Percentiles rank a stretch among this genome's conserved stretches.
phyloP scores from a whole-genome alignment of 2,888 invertebrate species.

The Limnephilus auricula region DNA sequence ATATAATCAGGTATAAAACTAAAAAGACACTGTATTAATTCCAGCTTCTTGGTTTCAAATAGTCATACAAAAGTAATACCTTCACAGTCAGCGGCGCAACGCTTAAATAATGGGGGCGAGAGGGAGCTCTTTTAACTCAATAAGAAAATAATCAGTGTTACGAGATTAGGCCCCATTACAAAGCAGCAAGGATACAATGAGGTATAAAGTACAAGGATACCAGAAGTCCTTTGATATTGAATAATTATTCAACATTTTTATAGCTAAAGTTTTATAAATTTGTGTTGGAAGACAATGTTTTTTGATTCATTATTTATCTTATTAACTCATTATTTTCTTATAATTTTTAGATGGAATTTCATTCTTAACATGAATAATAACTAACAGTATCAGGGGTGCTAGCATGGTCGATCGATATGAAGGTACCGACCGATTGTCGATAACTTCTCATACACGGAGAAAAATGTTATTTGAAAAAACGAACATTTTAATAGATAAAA shows the following conservation, averaged over 20 bases:
- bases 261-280: not conserved
- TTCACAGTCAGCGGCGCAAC: not conserved
- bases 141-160: constrained; percentile 66
- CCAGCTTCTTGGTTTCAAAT: constrained; percentile 51
- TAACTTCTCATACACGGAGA: too few species aligned
- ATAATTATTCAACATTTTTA: not conserved
- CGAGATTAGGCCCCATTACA: constrained; percentile 57
- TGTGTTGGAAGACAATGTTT: not conserved
- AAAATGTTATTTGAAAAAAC: too few species aligned
- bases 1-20: not conserved
- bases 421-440: too few species aligned
- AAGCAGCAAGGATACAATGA: not conserved
- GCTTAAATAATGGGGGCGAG: not conserved
- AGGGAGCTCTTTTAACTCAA: constrained; percentile 62
- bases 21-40: constrained; percentile 53
- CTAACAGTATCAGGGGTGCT: too few species aligned
- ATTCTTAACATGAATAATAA: too few species aligned
- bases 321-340: too few species aligned
- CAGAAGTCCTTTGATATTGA: not conserved
- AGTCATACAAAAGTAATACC: not conserved
- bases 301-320: too few species aligned
- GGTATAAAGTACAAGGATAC: not conserved
- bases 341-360: too few species aligned
- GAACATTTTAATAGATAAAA: too few species aligned
- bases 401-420: too few species aligned